These are phyloP conservation scores for Pitangus sulphuratus DNA, from an alignment of 2,797 vertebrate species.

Conservation along the genomic window DNA sequence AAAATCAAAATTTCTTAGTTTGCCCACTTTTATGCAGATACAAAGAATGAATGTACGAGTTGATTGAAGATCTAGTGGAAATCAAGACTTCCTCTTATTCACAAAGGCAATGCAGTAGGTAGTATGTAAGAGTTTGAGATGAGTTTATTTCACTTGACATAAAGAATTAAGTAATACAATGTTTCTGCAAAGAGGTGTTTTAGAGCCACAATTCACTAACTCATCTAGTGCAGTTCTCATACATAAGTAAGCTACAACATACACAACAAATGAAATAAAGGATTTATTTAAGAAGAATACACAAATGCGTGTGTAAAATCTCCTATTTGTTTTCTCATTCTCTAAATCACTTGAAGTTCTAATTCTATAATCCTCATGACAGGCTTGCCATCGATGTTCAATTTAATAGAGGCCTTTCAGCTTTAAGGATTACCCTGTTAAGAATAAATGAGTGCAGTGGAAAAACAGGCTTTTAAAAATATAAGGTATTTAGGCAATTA, in stretches of 20 bases:
- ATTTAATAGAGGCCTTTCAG: constrained; percentile 69
- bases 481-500: constrained; percentile 70
- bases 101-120: not conserved
- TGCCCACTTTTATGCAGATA: not conserved
- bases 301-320: constrained; percentile 49
- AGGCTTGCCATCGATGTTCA: constrained; percentile 68
- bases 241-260: constrained; percentile 10
- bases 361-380: constrained; percentile 74
- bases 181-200: not conserved
- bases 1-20: not conserved
- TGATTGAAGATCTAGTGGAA: not conserved
- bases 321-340: constrained; percentile 69
- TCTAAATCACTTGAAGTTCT: constrained; percentile 63
- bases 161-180: not conserved
- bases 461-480: constrained; percentile 67
- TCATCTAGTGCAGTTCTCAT: not conserved
- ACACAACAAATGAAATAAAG: constrained; percentile 67
- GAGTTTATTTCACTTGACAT: not conserved
- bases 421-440: constrained; percentile 71
- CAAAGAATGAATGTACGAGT: not conserved
- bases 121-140: not conserved
- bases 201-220: not conserved
- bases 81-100: not conserved
- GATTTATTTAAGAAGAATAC: constrained; percentile 72
- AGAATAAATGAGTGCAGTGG: constrained; percentile 66